Evolutionary conservation across 2,113 vertebrate genomes (phyloP).

Genomic region (Burhinus oedicnemus): DNA sequence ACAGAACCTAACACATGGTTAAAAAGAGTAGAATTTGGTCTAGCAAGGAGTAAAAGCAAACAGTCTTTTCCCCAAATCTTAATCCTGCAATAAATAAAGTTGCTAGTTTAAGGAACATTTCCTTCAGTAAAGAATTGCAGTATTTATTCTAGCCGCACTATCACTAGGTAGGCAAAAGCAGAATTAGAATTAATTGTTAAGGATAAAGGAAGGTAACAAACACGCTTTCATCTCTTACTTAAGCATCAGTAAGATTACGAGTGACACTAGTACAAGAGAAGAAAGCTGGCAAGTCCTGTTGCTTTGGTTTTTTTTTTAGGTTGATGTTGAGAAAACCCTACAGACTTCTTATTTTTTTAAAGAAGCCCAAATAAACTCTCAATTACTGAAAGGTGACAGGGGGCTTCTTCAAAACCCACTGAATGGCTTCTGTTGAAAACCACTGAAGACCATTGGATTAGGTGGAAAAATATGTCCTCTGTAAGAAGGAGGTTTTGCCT

Average conservation of each 20-base stretch:
- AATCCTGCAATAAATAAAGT: background rate
- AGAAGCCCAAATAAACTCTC: background rate
- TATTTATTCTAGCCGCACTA: background rate
- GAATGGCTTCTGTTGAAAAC: background rate
- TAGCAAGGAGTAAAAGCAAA: background rate
- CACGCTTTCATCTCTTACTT: background rate
- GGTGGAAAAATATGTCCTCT: background rate
- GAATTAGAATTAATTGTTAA: background rate
- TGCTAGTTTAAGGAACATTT: background rate
- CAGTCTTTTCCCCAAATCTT: background rate
- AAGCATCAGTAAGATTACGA: background rate
- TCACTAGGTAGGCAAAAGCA: background rate
- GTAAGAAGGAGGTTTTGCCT: background rate
- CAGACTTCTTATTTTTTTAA: background rate
- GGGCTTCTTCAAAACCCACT: background rate
- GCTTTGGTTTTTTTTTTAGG: background rate
- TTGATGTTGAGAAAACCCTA: background rate
- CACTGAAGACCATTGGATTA: background rate
- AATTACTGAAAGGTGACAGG: background rate
- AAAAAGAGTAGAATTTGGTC: background rate
- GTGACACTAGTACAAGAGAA: background rate
- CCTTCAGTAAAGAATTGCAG: background rate
- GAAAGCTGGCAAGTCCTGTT: background rate
- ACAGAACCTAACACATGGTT: background rate
- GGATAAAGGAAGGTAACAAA: background rate